Base-by-base conservation (phyloP, 2,888 invertebrate species). In the Agrotis exclamationis region DNA sequence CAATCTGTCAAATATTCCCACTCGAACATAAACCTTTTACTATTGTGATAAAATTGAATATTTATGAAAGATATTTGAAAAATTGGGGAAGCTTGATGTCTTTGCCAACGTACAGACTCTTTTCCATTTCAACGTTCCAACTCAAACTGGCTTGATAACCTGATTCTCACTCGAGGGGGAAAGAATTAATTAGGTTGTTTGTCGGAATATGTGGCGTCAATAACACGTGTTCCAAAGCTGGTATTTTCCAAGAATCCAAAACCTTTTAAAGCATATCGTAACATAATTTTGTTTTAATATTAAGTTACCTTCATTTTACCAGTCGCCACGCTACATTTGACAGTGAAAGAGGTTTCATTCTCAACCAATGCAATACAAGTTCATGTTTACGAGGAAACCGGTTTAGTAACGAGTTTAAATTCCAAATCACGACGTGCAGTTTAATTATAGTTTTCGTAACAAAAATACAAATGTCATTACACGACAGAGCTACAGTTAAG, bases 401-500 rank as follows among this genome's bases (percentile, higher is more conserved):
- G 67, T 75, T 71, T 28, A 1, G n/a, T 7, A 64, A 70, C 28
- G 47, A 9, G 51, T 13, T 53, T 51, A 16, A 24, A 7, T 54
- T 56, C 18, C 1, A 56, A 70, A 69, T 63, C 7, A 48, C n/a
- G 53, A 14, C 20, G 18, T 45, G n/a, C 39, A 57, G 44, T 62
- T 24, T n/a, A 48, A 62, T 68, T 67, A 69, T 50, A 70, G 24
- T 48, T 63, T 70, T 68, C n/a, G 45, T 63, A 66, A 80, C n/a
- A 70, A 78, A 79, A 68, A 70, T 68, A 70, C 24, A 58, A 74
- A 66, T 70, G 63, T 65, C 58, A 74, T 79, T 76, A 77, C 45
- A 66, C 66, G 66, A 60, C 65, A 58, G 77, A 70, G 74, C 68
- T 67, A 51, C 74, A 62, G 79, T 82, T 76, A 79, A 74, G 70